Base-by-base conservation (phyloP, 1,140 invertebrate species). In the Centruroides vittatus region DNA sequence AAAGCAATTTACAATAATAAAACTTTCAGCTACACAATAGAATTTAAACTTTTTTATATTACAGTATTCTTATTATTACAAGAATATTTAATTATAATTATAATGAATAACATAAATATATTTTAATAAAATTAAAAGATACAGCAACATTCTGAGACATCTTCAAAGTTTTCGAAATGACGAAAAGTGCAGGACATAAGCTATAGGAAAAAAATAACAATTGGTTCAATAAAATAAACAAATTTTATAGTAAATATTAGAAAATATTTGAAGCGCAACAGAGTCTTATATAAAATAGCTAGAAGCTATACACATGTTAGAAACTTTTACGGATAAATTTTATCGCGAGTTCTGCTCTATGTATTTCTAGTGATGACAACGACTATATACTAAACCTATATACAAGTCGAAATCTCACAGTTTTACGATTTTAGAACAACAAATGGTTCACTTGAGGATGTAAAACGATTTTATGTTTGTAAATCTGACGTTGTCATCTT, bases 131-230 rank as follows among this genome's bases (percentile, higher is more conserved):
- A 13, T 47, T 48, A 61, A 66, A 64, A 61, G 58, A 66, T 68
- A 77, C 75, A 35, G 86, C 86, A 66, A 88, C 78, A 71, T 83
- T 86, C 66, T 88, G 82, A 61, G 83, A 86, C 59, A 89, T 73
- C 53, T 74, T 75, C 57, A 88, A 68, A n/a, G 80, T 76, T 58
- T 77, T 73, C 0, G 85, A 79, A 35, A 87, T 84, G 7, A 82
- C 78, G 54, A 81, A 74, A n/a, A 88, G 71, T 11, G 82, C 78
- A 35, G 84, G 83, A 69, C 82, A 85, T 66, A 86, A 84, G 65
- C 66, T 67, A 36, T n/a, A 60, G 67, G 76, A 35, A 54, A 57
- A 49, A 5, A 47, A 23, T 12, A 54, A 23, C 10, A 47, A 59
- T 47, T 47, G 49, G 1, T 11, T 54, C 12, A 49, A 12, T 34